phyloP scores from a whole-genome alignment of 2,113 vertebrate species.

The Recurvirostra avosetta region DNA sequence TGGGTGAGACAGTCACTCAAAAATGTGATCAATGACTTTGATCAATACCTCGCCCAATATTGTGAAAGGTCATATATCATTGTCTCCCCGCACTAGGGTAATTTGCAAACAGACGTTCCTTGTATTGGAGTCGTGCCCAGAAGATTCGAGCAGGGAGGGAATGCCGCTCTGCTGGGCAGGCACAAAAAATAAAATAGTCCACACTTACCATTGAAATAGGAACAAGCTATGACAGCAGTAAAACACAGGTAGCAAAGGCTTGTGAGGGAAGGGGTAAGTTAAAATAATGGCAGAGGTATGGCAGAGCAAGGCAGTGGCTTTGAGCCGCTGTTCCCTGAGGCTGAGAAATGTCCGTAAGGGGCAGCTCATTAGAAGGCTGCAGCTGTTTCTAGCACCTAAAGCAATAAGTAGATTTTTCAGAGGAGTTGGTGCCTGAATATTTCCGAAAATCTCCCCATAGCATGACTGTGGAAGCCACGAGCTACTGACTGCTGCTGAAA shows the following conservation, averaged over 20 bases:
- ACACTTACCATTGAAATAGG: neutral
- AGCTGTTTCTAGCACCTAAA: neutral
- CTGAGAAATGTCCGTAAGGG: neutral
- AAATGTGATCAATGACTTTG: constrained; percentile 32
- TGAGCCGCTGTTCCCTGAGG: neutral
- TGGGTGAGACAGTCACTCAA: constrained; percentile 37
- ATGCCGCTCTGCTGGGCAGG: neutral
- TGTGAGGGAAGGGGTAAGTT: neutral
- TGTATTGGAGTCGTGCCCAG: neutral
- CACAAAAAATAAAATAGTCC: neutral
- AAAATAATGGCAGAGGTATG: neutral
- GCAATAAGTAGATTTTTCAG: neutral
- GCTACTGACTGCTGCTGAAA: neutral
- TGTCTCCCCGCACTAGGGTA: neutral
- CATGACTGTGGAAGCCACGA: neutral
- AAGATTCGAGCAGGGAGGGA: neutral
- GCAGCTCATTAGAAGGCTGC: neutral
- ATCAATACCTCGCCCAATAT: constrained; percentile 13
- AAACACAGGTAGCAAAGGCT: neutral
- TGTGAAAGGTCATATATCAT: constrained; percentile 23
- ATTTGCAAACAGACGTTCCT: neutral
- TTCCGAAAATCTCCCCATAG: neutral
- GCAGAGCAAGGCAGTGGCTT: neutral
- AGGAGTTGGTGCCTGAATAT: neutral
- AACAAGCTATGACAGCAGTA: neutral